Evolutionary conservation across 2,888 invertebrate species (phyloP).

Genomic region (Aphelenchoides bicaudatus): DNA sequence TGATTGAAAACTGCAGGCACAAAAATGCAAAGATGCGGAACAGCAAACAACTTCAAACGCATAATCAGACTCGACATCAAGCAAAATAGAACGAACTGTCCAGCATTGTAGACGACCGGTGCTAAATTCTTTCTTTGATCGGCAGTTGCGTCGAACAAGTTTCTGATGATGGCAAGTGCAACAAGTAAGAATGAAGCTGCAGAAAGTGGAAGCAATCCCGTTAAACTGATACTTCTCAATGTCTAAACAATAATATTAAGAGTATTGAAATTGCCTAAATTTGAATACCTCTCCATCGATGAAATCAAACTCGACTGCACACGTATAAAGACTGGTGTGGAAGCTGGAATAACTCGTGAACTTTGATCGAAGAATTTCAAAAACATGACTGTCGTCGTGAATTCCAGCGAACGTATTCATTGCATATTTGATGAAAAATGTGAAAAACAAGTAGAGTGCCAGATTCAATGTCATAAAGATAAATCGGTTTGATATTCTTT

Average conservation of each 20-base stretch:
- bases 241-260: neutral
- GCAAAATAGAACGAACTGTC: conserved; percentile 72
- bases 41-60: conserved; percentile 75
- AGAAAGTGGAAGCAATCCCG: neutral
- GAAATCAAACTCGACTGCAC: conserved; percentile 75
- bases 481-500: neutral
- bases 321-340: conserved; percentile 75
- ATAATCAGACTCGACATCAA: conserved; percentile 75
- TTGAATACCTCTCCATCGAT: conserved; percentile 67
- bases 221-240: neutral
- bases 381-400: conserved; percentile 62
- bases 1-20: conserved; percentile 68
- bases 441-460: conserved; percentile 55
- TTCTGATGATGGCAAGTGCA: neutral
- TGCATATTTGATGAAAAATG: conserved; percentile 61
- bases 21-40: conserved; percentile 75
- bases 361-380: conserved; percentile 72
- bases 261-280: neutral
- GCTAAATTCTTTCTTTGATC: too few species aligned
- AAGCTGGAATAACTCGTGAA: conserved; percentile 71
- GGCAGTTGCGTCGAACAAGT: too few species aligned
- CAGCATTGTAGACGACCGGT: conserved; percentile 70
- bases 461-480: conserved; percentile 9
- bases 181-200: neutral
- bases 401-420: conserved; percentile 28